phyloP scores from a whole-genome alignment of 2,888 invertebrate species.

The Brachypalpus laphriformis region DNA sequence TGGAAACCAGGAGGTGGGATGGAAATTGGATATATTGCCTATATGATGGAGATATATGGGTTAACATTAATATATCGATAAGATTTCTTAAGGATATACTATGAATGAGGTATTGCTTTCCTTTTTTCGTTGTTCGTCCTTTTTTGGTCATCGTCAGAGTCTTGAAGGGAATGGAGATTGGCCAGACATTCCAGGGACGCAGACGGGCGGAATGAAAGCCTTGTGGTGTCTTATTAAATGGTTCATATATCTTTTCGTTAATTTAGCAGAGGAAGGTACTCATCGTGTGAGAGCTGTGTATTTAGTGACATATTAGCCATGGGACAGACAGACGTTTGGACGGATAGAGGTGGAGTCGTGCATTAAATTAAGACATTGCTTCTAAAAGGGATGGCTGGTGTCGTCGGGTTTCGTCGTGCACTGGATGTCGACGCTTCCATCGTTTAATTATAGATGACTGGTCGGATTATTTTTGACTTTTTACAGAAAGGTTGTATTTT shows the following conservation, averaged over 20 bases:
- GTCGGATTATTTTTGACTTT: background rate
- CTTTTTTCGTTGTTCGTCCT: background rate
- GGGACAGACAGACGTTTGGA: background rate
- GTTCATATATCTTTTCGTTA: constrained; percentile 63
- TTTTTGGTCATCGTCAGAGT: constrained; percentile 13
- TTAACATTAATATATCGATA: constrained; percentile 70
- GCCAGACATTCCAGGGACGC: background rate
- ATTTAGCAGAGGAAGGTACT: constrained; percentile 45
- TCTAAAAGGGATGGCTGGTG: background rate
- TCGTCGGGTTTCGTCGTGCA: too few species aligned
- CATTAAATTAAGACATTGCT: constrained; percentile 12
- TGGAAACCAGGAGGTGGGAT: constrained; percentile 19
- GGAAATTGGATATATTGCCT: constrained; percentile 66
- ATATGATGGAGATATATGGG: constrained; percentile 71
- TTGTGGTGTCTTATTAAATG: constrained; percentile 57
- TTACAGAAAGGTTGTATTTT: too few species aligned
- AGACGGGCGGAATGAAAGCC: constrained; percentile 11
- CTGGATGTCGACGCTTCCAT: background rate
- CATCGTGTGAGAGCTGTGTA: constrained; percentile 17
- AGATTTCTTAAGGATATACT: constrained; percentile 56
- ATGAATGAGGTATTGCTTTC: constrained; percentile 47
- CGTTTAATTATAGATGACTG: background rate
- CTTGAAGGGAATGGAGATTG: background rate
- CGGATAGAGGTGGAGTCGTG: background rate
- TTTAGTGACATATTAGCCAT: constrained; percentile 53